phyloP scores from a whole-genome alignment of 2,113 vertebrate genomes.

The Deroptyus accipitrinus region DNA sequence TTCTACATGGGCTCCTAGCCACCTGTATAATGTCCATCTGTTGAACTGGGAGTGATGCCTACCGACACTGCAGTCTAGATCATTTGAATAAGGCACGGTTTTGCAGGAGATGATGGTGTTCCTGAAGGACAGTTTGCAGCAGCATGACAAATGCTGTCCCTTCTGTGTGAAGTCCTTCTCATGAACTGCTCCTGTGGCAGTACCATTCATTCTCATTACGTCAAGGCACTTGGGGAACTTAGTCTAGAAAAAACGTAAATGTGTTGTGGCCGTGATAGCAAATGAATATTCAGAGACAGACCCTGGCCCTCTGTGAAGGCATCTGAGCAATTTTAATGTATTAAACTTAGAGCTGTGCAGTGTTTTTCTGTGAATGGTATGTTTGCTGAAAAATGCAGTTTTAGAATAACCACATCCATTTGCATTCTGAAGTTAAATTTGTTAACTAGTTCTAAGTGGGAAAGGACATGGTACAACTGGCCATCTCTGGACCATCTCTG shows the following conservation, averaged over 20 bases:
- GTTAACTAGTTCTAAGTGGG: background rate
- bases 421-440: background rate
- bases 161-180: background rate
- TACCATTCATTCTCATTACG: background rate
- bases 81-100: fast-evolving
- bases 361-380: background rate
- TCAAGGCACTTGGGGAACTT: background rate
- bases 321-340: background rate
- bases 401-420: background rate
- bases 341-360: fast-evolving
- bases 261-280: background rate
- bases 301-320: background rate
- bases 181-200: fast-evolving
- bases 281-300: background rate
- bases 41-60: background rate
- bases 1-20: background rate
- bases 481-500: background rate
- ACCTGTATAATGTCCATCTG: background rate
- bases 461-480: background rate
- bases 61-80: background rate
- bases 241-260: background rate
- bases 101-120: background rate
- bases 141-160: background rate
- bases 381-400: background rate
- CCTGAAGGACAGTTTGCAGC: background rate